These are phyloP conservation scores for Lepidocolaptes lacrymiger DNA, from an alignment of 2,797 vertebrate genomes.

Conservation along the genomic window DNA sequence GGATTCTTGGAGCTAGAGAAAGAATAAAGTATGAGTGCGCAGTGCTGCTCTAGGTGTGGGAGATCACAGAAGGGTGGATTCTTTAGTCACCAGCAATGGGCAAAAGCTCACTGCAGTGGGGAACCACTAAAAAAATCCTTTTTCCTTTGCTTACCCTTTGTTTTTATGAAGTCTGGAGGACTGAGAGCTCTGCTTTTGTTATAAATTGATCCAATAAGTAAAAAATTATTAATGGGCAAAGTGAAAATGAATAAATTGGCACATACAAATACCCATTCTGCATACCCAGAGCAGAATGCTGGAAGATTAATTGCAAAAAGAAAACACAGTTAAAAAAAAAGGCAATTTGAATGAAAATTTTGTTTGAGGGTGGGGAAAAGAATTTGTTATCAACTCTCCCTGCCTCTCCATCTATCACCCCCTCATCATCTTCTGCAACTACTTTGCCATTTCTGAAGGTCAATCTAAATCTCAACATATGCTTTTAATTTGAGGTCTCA, in stretches of 20 bases:
- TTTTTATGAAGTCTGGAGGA: background rate
- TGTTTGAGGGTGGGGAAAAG: background rate
- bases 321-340: background rate
- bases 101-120: background rate
- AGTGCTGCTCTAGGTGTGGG: background rate
- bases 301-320: background rate
- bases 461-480: conserved; percentile 28
- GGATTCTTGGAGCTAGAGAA: background rate
- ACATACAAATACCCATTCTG: background rate
- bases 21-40: background rate
- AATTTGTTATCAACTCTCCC: background rate
- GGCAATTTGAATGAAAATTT: background rate
- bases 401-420: background rate
- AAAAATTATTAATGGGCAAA: background rate
- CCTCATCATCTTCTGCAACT: background rate
- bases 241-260: background rate
- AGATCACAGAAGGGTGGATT: background rate
- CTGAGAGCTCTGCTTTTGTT: background rate
- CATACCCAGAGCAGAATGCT: background rate
- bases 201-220: background rate
- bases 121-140: background rate
- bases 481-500: conserved; percentile 15
- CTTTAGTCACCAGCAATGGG: background rate
- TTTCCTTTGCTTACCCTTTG: background rate
- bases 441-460: conserved; percentile 31